Evolutionary conservation across 2,888 invertebrate species (phyloP).

Genomic region (Drosophila phalerata): DNA sequence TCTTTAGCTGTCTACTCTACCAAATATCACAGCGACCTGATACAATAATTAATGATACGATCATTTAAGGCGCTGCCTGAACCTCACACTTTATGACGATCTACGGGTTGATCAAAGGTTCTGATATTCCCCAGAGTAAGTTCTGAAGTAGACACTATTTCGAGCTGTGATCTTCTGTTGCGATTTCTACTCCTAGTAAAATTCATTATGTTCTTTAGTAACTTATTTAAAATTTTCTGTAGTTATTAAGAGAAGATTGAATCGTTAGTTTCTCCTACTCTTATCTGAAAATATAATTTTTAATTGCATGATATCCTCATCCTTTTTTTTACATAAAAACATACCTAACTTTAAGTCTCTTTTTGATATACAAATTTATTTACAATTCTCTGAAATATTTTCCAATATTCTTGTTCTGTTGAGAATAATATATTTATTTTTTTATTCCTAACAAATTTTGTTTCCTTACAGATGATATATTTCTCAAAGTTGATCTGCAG

Average conservation of each 20-base stretch:
- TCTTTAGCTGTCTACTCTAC: constrained; percentile 67
- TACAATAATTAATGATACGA: constrained; percentile 79
- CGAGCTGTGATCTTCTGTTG: neutral
- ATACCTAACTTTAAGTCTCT: no score
- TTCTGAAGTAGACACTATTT: neutral
- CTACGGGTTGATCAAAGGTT: neutral
- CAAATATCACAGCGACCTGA: constrained; percentile 57
- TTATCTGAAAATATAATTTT: no score
- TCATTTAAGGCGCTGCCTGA: constrained; percentile 49
- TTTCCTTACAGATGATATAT: no score
- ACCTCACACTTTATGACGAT: constrained; percentile 1
- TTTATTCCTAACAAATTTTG: no score
- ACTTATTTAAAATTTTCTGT: neutral
- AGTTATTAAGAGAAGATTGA: neutral
- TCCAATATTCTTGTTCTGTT: no score
- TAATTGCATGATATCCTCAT: no score
- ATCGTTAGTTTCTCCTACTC: no score
- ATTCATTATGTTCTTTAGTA: neutral
- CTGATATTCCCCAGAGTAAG: neutral
- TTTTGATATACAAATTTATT: no score
- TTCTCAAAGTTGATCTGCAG: no score
- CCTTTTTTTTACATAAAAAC: no score
- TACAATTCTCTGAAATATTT: no score
- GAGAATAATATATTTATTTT: no score
- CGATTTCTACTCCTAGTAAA: neutral